phyloP scores from a whole-genome alignment of 2,113 vertebrate genomes.

The Carollia perspicillata region DNA sequence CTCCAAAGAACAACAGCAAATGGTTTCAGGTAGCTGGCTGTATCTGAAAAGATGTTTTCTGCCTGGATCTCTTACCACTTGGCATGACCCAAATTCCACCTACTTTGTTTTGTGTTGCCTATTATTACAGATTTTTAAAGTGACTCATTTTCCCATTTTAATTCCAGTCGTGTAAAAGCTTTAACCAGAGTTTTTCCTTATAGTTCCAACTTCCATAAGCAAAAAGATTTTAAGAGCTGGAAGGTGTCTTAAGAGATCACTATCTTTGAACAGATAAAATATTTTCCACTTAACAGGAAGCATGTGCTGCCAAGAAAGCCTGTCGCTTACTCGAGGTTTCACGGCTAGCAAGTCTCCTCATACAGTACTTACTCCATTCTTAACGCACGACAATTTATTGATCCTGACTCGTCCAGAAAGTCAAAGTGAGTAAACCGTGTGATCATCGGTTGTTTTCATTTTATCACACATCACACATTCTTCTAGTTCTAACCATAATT shows the following conservation, averaged over 20 bases:
- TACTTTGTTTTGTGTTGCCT: neutral
- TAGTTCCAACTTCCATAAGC: neutral
- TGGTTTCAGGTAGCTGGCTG: neutral
- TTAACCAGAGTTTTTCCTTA: neutral
- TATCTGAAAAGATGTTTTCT: conserved; percentile 47
- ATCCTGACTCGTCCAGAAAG: conserved; percentile 39
- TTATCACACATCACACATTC: conserved; percentile 72
- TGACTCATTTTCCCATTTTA: conserved; percentile 12
- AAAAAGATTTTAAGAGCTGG: conserved; percentile 29
- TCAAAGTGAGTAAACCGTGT: conserved; percentile 52
- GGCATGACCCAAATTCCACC: neutral
- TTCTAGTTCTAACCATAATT: conserved; percentile 75
- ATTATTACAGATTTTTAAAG: conserved; percentile 6
- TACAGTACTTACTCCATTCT: neutral
- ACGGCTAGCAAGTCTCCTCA: neutral
- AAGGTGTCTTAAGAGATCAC: neutral
- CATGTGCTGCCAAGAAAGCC: neutral
- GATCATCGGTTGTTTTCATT: conserved; percentile 64
- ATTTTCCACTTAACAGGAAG: conserved; percentile 24
- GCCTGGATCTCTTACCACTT: conserved; percentile 10
- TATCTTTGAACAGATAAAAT: conserved; percentile 46
- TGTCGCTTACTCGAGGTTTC: neutral
- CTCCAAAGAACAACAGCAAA: neutral
- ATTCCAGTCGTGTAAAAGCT: neutral
- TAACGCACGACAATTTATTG: neutral